Conservation (phyloP, 2,113 vertebrate species). For the Mustelus asterias region DNA sequence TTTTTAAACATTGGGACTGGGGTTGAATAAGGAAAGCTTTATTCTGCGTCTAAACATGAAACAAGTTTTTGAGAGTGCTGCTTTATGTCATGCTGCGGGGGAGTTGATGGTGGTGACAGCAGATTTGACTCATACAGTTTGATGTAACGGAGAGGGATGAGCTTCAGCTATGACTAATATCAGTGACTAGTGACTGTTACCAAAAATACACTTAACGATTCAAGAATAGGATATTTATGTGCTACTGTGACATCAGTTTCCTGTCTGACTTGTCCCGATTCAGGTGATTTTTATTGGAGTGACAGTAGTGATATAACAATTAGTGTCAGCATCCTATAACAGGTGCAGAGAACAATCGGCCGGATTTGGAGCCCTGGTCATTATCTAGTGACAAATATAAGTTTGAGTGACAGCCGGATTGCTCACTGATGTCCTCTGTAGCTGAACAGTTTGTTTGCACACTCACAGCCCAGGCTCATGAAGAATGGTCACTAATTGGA, state of each 20-base stretch:
- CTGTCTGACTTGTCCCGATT: background rate
- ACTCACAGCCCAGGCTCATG: background rate
- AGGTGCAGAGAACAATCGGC: background rate
- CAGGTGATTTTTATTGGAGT: background rate
- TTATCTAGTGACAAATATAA: background rate
- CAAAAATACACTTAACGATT: background rate
- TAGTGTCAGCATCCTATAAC: background rate
- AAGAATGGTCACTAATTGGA: background rate
- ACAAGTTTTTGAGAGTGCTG: background rate
- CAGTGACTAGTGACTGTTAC: background rate
- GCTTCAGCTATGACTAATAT: background rate
- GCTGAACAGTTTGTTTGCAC: background rate
- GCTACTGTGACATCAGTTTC: background rate
- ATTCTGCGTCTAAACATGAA: background rate
- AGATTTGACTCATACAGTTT: background rate
- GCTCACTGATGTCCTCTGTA: background rate
- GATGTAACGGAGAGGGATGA: background rate
- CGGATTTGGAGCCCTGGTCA: background rate
- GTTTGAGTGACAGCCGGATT: background rate
- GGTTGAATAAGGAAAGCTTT: background rate
- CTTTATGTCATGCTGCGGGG: background rate
- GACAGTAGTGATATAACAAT: background rate
- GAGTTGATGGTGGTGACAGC: background rate
- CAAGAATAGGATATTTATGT: background rate
- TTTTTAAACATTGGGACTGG: background rate